Conservation (phyloP, 2,113 vertebrate genomes). For the Tachycineta bicolor region DNA sequence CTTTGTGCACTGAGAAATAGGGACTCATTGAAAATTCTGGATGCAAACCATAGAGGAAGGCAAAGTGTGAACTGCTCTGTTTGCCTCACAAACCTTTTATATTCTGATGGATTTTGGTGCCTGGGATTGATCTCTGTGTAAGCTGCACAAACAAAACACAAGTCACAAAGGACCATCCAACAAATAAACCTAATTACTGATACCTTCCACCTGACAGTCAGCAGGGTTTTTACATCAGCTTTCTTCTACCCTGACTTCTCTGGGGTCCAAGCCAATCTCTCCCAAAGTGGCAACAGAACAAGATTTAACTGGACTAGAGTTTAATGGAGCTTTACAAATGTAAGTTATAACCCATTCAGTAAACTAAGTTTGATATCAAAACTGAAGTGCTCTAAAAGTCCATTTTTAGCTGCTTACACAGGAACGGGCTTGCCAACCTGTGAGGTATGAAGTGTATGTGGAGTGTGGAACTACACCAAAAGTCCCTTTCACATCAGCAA, state of each 20-base stretch:
- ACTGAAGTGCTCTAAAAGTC: not conserved
- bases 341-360: not conserved
- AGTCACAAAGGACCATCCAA: not conserved
- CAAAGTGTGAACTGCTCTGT: not conserved
- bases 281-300: not conserved
- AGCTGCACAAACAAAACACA: not conserved
- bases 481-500: slow-evolving; percentile 4
- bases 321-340: not conserved
- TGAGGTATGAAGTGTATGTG: not conserved
- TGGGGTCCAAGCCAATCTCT: not conserved
- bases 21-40: not conserved
- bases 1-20: not conserved
- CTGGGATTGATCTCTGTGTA: not conserved
- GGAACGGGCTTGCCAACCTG: not conserved
- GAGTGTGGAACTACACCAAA: not conserved
- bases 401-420: not conserved
- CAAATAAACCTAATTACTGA: not conserved
- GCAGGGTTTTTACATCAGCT: not conserved
- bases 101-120: not conserved
- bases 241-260: not conserved
- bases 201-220: not conserved
- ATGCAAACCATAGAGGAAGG: not conserved
- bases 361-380: not conserved
- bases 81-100: not conserved
- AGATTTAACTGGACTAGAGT: not conserved